phyloP scores from a whole-genome alignment of 2,113 vertebrate genomes.

The Acrocephalus kingi region DNA sequence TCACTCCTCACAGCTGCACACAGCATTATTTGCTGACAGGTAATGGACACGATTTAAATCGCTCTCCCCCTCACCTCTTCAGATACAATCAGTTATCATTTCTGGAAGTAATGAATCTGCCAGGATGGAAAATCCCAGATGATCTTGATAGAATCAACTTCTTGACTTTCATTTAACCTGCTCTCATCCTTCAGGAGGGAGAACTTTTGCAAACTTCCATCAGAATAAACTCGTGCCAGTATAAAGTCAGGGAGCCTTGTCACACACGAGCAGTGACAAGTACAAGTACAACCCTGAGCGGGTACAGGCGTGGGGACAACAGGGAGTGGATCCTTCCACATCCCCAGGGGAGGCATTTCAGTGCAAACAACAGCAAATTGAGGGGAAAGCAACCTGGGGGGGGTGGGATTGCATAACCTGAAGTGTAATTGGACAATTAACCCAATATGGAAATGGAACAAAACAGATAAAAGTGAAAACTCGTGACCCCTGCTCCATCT shows the following conservation, averaged over 20 bases:
- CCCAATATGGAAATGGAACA: background rate
- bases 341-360: background rate
- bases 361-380: background rate
- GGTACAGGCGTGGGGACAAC: accelerated
- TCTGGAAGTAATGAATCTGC: constrained; percentile 66
- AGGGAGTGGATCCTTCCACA: accelerated
- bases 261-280: accelerated
- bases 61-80: constrained; percentile 13
- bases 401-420: background rate
- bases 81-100: constrained; percentile 61
- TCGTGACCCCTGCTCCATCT: background rate
- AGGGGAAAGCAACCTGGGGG: background rate
- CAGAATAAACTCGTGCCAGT: background rate
- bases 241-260: accelerated
- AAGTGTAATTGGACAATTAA: background rate
- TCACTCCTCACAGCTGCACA: background rate
- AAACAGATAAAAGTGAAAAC: background rate
- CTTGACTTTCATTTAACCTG: constrained; percentile 64
- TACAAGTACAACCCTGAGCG: background rate
- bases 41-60: constrained; percentile 36
- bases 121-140: constrained; percentile 45
- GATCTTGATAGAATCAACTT: constrained; percentile 32
- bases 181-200: constrained; percentile 16
- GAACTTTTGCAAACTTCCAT: background rate
- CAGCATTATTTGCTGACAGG: constrained; percentile 51